Base-by-base conservation (phyloP, 2,888 invertebrate genomes). In the Ypsolopha scabrella region DNA sequence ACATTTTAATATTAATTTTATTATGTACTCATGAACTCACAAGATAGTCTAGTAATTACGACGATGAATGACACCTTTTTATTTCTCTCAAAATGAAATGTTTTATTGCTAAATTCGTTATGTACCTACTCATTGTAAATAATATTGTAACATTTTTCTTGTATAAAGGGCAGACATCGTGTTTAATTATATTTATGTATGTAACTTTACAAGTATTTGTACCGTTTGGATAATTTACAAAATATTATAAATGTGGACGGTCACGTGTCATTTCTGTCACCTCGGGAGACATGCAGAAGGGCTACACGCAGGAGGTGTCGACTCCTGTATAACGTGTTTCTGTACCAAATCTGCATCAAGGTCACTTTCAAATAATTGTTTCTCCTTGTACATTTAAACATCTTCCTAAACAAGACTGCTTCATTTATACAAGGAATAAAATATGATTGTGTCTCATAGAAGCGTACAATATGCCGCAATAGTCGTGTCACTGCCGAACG, bases 121-220 rank as follows among this genome's bases (percentile, higher is more conserved):
- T 70, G 71, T 72, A 74, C 75, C 73, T 74, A 70, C 70, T 70
- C 70, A 68, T 69, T 74, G 70, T 74, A 72, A 69, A 73, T 72
- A 72, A 60, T 59, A 56, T 41, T 11, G 11, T 41, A 41, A 41
- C 11, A 41, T 9, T 41, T 11, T 45, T 11, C 33, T 9, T 33
- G n/a, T 11, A 24, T 52, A 36, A 43, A 52, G 60, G 60, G 55
- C 57, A 54, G 58, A 52, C 62, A 59, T 52, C 55, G 59, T 37
- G 54, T 48, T 33, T 50, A 10, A 14, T 13, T 41, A 41, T 41
- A 11, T 3, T 41, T 41, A 41, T 41, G 10, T 41, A 11, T 41
- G 41, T 41, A 41, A 38, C n/a, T 24, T 24, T 3, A 24, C 24
- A 24, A 24, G 4, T 24, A 38, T 10, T 38, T 38, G 6, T n/a